phyloP scores from a whole-genome alignment of 2,888 invertebrate species.

The Xanthorhoe spadicearia region DNA sequence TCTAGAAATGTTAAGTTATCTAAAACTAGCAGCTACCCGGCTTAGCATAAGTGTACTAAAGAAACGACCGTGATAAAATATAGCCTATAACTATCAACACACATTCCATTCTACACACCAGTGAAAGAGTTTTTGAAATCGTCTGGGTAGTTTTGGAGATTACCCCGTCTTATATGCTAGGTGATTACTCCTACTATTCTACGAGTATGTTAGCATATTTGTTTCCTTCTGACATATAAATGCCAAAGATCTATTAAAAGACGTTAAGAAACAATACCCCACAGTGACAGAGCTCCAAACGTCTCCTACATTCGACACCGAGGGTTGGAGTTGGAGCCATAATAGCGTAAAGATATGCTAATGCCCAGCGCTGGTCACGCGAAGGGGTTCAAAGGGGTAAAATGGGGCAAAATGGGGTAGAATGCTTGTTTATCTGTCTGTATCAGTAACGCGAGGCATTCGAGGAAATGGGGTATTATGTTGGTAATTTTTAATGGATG shows the following conservation, averaged over 20 bases:
- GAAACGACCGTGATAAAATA: too few relatives aligned
- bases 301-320: conserved; percentile 26
- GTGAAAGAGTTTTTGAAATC: too few relatives aligned
- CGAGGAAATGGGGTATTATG: conserved; percentile 10
- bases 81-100: too few relatives aligned
- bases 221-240: neutral
- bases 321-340: conserved; percentile 19
- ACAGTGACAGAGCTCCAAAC: conserved; percentile 4
- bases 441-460: conserved; percentile 17
- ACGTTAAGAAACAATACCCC: neutral
- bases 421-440: conserved; percentile 34
- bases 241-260: neutral
- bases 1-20: too few relatives aligned
- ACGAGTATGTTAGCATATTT: neutral
- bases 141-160: too few relatives aligned
- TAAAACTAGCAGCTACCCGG: too few relatives aligned
- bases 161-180: too few relatives aligned
- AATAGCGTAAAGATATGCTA: conserved; percentile 34
- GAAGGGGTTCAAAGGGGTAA: conserved; percentile 16
- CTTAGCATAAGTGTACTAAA: too few relatives aligned
- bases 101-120: too few relatives aligned
- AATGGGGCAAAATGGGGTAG: conserved; percentile 11
- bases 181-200: too few relatives aligned
- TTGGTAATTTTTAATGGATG: conserved; percentile 16
- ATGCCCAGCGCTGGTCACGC: conserved; percentile 34